Conservation (phyloP, 2,888 invertebrate genomes). For the Sesamia inferens region DNA sequence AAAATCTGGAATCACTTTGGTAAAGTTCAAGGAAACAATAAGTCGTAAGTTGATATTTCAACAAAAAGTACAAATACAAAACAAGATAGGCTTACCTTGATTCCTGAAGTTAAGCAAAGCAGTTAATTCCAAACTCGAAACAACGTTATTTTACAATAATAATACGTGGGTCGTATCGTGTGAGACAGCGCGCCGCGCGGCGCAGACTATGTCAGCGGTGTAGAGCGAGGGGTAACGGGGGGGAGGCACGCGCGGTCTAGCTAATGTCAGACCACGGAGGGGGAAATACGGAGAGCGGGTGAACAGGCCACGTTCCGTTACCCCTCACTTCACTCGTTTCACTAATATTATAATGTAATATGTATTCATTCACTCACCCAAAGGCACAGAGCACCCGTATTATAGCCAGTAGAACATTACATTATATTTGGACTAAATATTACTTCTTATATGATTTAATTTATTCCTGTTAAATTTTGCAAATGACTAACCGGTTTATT, state of each 20-base stretch:
- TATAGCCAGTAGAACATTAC: neutral
- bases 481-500: too few relatives aligned
- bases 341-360: neutral
- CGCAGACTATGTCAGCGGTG: constrained; percentile 4
- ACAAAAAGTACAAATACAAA: neutral
- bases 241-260: neutral
- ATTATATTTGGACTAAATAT: neutral
- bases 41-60: neutral
- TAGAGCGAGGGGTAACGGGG: constrained; percentile 21
- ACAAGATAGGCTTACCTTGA: constrained; percentile 13
- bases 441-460: neutral
- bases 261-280: constrained; percentile 1
- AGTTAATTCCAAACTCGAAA: neutral
- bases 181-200: constrained; percentile 3
- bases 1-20: too few relatives aligned
- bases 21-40: neutral
- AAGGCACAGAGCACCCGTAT: neutral
- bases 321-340: too few relatives aligned
- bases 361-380: too few relatives aligned
- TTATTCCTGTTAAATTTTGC: neutral
- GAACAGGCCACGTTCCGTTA: too few relatives aligned
- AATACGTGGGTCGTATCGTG: neutral
- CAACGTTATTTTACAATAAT: neutral
- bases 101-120: neutral
- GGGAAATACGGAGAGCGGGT: neutral